Evolutionary conservation across 2,888 invertebrate species (phyloP), one percentile per base, ranked within the genome.

Genomic region (Brachyopa scutellaris): DNA sequence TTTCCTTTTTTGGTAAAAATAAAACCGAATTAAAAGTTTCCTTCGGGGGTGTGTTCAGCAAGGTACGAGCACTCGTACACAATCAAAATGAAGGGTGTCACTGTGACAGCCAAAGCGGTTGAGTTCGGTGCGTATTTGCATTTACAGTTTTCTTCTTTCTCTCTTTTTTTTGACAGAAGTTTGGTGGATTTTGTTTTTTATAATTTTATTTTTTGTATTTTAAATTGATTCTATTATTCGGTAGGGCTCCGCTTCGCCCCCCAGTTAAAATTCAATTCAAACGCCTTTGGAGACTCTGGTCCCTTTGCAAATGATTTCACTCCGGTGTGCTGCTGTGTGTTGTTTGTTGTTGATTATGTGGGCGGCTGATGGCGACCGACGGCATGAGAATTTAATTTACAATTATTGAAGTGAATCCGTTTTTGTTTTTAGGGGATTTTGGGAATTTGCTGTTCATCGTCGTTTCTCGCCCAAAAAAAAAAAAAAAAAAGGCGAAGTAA

Each of bases 211-310:
- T 31, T 40, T 61, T 62, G 15, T 53, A 38, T 29, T 33, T 38
- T n/a, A 33, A 79, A 79, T 73, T 79, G 45, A 55, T 53, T 67
- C 23, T 21, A 78, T 59, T 73, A 61, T 42, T 62, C 23, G n/a
- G 29, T 42, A 8, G 7, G 15, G 38, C n/a, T 11, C 4, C 6
- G 53, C 40, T 11, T 36, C 11, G 11, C 2, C 5, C 2, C 36
- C 61, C 17, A 31, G 26, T 17, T 13, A 9, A 38, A 69, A 45
- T 73, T 40, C n/a, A 61, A 66, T 40, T 49, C 23, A 47, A 33
- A 40, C 57, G 66, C 40, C 49, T 57, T 74, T 33, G 51, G 51
- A 72, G 40, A 51, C 33, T n/a, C 59, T 9, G 11, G 45, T 61
- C 21, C 13, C 8, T 40, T 57, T 11, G 45, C n/a, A 11, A n/a